phyloP scores from a whole-genome alignment of 2,888 invertebrate genomes.

The Abrostola triplasia region DNA sequence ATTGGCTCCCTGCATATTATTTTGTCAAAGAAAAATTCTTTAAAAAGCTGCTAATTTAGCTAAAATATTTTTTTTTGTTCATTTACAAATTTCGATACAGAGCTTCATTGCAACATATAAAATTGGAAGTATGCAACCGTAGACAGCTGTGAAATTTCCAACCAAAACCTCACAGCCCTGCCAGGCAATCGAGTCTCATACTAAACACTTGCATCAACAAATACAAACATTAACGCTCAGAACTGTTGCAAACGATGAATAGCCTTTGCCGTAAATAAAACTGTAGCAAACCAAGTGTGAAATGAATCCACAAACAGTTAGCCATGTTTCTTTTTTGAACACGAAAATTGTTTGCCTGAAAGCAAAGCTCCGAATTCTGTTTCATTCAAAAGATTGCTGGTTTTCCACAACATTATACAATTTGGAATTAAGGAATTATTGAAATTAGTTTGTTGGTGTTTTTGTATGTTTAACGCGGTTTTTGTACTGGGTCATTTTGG shows the following conservation, averaged over 20 bases:
- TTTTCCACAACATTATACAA: slow-evolving; percentile 21
- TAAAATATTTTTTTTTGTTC: too few species aligned
- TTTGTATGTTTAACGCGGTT: slow-evolving; percentile 1
- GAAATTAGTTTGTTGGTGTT: slow-evolving; percentile 11
- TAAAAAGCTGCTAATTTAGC: too few species aligned
- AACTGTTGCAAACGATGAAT: slow-evolving; percentile 27
- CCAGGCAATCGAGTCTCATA: background rate
- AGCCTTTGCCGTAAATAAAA: slow-evolving; percentile 41
- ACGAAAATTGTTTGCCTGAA: slow-evolving; percentile 42
- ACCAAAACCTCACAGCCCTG: background rate
- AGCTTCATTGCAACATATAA: background rate
- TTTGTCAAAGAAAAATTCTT: too few species aligned
- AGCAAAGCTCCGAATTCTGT: slow-evolving; percentile 39
- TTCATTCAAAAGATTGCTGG: slow-evolving; percentile 42
- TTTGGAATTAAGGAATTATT: slow-evolving; percentile 16
- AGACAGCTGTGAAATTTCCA: background rate
- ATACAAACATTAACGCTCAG: slow-evolving; percentile 5
- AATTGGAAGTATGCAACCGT: background rate
- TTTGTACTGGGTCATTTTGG: too few species aligned
- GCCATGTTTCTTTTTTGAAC: slow-evolving; percentile 38
- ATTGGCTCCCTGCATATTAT: too few species aligned
- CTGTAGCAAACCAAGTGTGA: slow-evolving; percentile 51
- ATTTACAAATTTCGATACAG: too few species aligned
- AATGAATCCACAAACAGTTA: slow-evolving; percentile 52
- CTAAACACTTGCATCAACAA: slow-evolving; percentile 1